Base-by-base conservation (phyloP, 2,888 invertebrate genomes). In the Drosophila hamatofila region DNA sequence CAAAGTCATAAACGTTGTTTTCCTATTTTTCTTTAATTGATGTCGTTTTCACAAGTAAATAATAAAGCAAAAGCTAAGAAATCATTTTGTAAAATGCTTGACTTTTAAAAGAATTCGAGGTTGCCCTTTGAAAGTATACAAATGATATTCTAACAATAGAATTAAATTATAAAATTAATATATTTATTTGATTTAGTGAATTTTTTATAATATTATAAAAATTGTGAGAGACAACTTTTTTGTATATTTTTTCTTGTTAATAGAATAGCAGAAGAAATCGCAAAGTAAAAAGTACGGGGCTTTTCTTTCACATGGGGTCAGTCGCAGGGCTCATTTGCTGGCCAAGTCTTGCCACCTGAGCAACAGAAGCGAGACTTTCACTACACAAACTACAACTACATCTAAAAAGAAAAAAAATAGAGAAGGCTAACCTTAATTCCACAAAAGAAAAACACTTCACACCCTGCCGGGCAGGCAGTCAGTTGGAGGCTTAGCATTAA, bases 361-460 rank as follows among this genome's bases (percentile, higher is more conserved):
- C 33, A 23, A 35, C 27, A 37, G n/a, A n/a, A 35, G 41, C 54
- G 52, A 68, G 81, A 81, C 87, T 84, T 83, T 83, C 80, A 79
- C 85, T 75, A 49, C 58, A 49, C 12, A 41, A 21, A 11, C 27
- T 42, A 12, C 33, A 51, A 0, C 21, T 23, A 12, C 30, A 44
- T 16, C 12, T 30, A 3, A 18, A 30, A n/a, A 7, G 23, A 52
- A 23, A 35, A 7, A 9, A 25, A 25, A 16, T 12, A 39, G 21
- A 64, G 48, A 44, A 46, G 72, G 48, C 68, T 79, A 88, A 77
- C 85, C 83, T 64, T 80, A 83, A 85, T 85, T 67, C 78, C 68
- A 46, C 58, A 27, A 67, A 78, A 83, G 56, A 78, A 75, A 81
- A 86, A 69, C 81, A 83, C 75, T 83, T 78, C 56, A 63, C 84